Evolutionary conservation across 2,888 invertebrate genomes (phyloP), one percentile per base, ranked within the genome.

Genomic region (Microplitis deprimator): DNA sequence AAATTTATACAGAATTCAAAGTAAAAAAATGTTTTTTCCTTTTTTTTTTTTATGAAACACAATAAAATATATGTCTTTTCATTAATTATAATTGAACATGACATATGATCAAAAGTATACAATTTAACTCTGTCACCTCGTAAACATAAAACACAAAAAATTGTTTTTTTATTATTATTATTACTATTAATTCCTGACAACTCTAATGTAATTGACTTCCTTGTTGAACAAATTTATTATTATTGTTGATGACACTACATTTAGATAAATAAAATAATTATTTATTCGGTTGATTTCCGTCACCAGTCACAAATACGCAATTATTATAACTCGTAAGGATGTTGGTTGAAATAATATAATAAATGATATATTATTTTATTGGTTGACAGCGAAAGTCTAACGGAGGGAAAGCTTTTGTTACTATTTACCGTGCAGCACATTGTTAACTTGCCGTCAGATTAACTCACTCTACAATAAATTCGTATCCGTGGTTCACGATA

Each of bases 341-440:
- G 62, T 62, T 62, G 16, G 16, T 17, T 8, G 8, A 62, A 62
- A 62, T 17, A 17, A 62, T 17, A 5, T 17, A 62, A 16, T 17
- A 62, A 62, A 20, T 29, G 4, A 29, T 4, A 29, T 62, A 62
- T 62, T 62, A 64, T 62, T 41, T 16, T 41, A 16, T 29, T 62
- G 8, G 39, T 61, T 40, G 40, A 64, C 64, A 41, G 68, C 77
- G 77, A 73, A 77, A 73, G 77, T 77, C 73, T 61, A 64, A 68
- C 41, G 61, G 68, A 77, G 77, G 73, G 77, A 77, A 77, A 77
- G 77, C 73, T 73, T 61, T 73, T 72, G 38, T 71, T 60, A 50
- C 68, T 76, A 76, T 73, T 68, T 77, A 62, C 73, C 20, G 50
- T 10, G 65, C 41, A 17, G 39, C 41, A 41, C 16, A 64, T 17